These are phyloP conservation scores for Zosterops lateralis DNA, from an alignment of 2,113 vertebrate genomes.

Conservation along the genomic window DNA sequence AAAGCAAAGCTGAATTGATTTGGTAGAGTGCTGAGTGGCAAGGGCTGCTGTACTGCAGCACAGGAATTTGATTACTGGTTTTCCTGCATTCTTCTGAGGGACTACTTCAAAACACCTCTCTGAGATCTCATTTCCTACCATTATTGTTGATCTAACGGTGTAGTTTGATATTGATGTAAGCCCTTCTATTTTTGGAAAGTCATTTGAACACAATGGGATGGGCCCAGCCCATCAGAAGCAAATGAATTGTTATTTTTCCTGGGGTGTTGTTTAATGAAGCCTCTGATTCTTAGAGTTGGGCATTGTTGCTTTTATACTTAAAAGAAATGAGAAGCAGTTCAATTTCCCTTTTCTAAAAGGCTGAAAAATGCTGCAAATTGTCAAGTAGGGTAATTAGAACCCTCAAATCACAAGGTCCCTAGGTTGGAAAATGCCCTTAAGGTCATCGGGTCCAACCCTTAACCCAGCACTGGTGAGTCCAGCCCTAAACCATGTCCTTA, in stretches of 20 bases:
- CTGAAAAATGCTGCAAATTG: not conserved
- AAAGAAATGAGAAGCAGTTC: not conserved
- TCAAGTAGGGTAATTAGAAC: not conserved
- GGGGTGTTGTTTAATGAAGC: not conserved
- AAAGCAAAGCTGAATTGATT: not conserved
- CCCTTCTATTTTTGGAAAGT: not conserved
- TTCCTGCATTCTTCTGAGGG: not conserved
- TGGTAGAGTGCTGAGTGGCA: not conserved
- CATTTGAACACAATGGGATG: not conserved
- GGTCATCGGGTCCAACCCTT: not conserved
- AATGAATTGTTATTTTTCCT: not conserved
- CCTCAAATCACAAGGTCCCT: not conserved
- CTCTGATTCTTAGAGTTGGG: not conserved
- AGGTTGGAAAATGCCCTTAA: not conserved
- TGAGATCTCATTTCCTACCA: not conserved
- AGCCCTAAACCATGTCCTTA: not conserved
- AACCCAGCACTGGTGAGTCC: not conserved
- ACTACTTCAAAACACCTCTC: not conserved
- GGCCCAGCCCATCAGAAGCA: not conserved
- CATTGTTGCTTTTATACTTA: not conserved
- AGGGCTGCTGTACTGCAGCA: not conserved
- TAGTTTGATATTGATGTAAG: rapidly evolving
- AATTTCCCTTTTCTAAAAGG: not conserved
- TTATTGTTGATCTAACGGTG: not conserved
- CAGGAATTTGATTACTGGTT: not conserved